A percentile compares a stretch with the other conserved stretches of the same genome.
phyloP scores from a whole-genome alignment of 2,113 vertebrate genomes.

The human region GRCh38 chr3:132757501-132758000 shows the following conservation, averaged over 20 bases:
- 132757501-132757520: neutral
- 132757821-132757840: slow-evolving; percentile 21
- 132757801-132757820: slow-evolving; percentile 21
- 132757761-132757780: slow-evolving; percentile 6
- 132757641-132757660: slow-evolving; percentile 16
- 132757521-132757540: neutral
- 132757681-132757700: slow-evolving; percentile 4
- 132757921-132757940: neutral
- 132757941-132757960: slow-evolving; percentile 36
- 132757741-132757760: neutral
- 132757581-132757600: neutral
- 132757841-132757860: neutral
- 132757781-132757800: neutral
- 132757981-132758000: slow-evolving; percentile 63
- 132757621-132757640: neutral
- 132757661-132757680: neutral
- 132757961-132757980: slow-evolving; percentile 37
- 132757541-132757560: neutral
- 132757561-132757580: neutral
- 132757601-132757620: neutral
- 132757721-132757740: slow-evolving; percentile 5
- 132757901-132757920: slow-evolving; percentile 39
- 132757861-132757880: neutral
- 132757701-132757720: neutral
- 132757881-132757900: slow-evolving; percentile 40